Percentiles rank a stretch among this genome's conserved stretches.
Evolutionary conservation across 2,113 vertebrate species (phyloP).

Genomic region (Reinhardtius hippoglossoides): DNA sequence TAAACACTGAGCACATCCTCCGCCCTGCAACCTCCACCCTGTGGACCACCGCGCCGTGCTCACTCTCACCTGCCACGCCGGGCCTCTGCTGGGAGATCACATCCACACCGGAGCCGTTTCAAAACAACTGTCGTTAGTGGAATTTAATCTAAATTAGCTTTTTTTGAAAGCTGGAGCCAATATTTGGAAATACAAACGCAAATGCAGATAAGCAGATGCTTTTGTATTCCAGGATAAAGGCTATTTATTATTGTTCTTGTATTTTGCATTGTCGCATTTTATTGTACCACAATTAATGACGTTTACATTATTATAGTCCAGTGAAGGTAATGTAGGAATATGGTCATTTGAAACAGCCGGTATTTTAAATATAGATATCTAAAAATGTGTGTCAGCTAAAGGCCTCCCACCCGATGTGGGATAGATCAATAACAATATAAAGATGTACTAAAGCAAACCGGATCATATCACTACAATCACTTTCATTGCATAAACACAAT

Average conservation of each 20-base stretch:
- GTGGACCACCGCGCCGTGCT: background rate
- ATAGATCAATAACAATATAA: conserved; percentile 15
- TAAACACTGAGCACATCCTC: conserved; percentile 62
- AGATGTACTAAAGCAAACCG: too few species aligned
- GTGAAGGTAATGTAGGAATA: background rate
- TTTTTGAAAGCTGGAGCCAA: background rate
- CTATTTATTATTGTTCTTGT: too few species aligned
- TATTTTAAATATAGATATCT: background rate
- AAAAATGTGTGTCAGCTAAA: background rate
- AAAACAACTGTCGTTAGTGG: background rate
- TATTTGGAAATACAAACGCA: background rate
- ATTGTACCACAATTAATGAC: too few species aligned
- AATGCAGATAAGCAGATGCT: too few species aligned
- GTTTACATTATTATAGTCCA: background rate
- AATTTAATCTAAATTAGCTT: background rate
- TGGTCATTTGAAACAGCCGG: background rate
- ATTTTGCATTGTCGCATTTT: too few species aligned
- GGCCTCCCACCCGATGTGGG: background rate
- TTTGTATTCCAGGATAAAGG: too few species aligned
- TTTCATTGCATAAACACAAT: conserved; percentile 2
- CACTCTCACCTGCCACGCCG: background rate
- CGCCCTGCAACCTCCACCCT: conserved; percentile 28
- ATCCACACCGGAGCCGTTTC: background rate
- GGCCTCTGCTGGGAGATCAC: background rate
- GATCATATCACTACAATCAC: background rate